phyloP scores from a whole-genome alignment of 2,113 vertebrate species.

The Tylochromis polylepis region DNA sequence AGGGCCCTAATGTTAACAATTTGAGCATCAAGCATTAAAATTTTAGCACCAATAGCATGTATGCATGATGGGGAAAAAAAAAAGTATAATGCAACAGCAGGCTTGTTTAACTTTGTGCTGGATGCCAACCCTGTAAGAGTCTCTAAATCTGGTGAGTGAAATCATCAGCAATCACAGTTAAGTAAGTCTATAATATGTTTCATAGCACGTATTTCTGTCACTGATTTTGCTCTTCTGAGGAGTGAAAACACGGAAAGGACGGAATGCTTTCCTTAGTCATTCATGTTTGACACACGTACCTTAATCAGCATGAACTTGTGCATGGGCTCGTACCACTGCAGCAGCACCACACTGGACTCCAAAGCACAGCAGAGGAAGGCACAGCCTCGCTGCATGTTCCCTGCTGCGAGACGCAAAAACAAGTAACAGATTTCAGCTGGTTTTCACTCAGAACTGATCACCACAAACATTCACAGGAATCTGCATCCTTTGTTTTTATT shows the following conservation, averaged over 20 bases:
- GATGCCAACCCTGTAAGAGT: background rate
- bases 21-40: background rate
- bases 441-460: background rate
- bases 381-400: constrained; percentile 60
- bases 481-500: background rate
- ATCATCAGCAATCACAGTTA: background rate
- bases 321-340: constrained; percentile 93
- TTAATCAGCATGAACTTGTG: constrained; percentile 91
- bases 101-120: background rate
- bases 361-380: constrained; percentile 84
- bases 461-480: background rate
- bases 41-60: background rate
- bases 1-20: background rate
- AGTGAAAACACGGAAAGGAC: background rate
- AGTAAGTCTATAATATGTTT: too few species aligned
- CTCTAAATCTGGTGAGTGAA: background rate
- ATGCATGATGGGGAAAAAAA: rapidly evolving
- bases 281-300: constrained; percentile 60
- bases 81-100: background rate
- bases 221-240: background rate
- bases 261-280: background rate
- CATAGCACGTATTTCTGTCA: background rate
- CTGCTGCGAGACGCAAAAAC: constrained; percentile 50
- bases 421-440: background rate
- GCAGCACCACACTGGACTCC: constrained; percentile 83